Conservation (phyloP, 2,113 vertebrate genomes). For the Ophiodon elongatus region DNA sequence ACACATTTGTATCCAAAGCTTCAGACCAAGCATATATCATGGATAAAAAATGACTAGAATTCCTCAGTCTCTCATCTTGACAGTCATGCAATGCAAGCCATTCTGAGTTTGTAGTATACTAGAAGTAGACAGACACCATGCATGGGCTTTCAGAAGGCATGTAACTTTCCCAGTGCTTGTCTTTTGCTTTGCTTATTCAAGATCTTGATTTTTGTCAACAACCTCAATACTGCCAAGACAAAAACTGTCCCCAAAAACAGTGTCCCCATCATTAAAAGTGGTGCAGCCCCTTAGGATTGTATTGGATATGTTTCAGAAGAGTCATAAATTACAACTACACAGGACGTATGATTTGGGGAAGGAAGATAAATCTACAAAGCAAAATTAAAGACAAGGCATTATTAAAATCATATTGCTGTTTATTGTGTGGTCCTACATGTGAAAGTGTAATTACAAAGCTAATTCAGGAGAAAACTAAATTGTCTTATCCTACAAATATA, state of each 20-base stretch:
- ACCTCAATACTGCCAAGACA: slow-evolving; percentile 22
- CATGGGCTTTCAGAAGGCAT: background rate
- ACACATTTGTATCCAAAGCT: slow-evolving; percentile 49
- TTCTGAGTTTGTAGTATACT: slow-evolving; percentile 43
- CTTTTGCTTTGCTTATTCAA: background rate
- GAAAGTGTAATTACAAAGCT: background rate
- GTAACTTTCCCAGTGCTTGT: background rate
- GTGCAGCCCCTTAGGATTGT: slow-evolving; percentile 20
- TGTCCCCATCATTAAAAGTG: slow-evolving; percentile 41
- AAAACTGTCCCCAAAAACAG: slow-evolving; percentile 46
- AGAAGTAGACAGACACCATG: slow-evolving; percentile 11
- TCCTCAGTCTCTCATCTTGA: slow-evolving; percentile 42
- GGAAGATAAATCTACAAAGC: background rate
- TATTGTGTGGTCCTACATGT: background rate
- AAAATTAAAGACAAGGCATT: slow-evolving; percentile 7
- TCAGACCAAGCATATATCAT: slow-evolving; percentile 55
- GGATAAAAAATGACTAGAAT: slow-evolving; percentile 41
- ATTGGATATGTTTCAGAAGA: slow-evolving; percentile 43
- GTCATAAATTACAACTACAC: slow-evolving; percentile 5
- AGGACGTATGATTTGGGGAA: background rate
- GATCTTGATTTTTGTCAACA: slow-evolving; percentile 31
- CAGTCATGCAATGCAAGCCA: slow-evolving; percentile 34
- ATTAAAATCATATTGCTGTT: background rate
- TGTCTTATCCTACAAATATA: background rate
- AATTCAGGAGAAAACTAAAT: background rate